Evolutionary conservation across 2,797 vertebrate species (phyloP), one percentile per base, ranked within the genome.

Genomic region (Scolopax rusticola): DNA sequence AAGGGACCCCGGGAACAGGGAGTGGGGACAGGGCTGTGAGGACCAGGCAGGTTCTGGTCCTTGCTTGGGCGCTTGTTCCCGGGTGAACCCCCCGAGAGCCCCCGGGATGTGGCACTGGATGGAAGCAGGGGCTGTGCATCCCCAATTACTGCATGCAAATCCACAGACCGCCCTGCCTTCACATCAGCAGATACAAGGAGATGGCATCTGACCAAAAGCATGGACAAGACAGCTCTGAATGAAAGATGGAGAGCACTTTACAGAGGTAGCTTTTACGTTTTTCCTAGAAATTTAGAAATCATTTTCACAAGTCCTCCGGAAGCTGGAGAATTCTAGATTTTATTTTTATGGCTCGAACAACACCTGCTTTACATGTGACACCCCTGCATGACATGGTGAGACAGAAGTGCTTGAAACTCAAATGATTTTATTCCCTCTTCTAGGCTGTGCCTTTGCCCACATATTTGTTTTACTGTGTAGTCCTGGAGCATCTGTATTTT

Each of bases 401-500:
- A 36, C 18, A 60, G 54, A 56, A 84, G 60, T 1, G 0, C 56
- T 2, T 21, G 41, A 50, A 48, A 28, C 36, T 23, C 16, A 2
- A 14, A 12, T 9, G 71, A 21, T 53, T 92, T 74, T 40, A 51
- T 1, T 56, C 28, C n/a, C n/a, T 48, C 60, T 51, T 20, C 82
- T 33, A 63, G 32, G 57, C 82, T 71, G 45, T 48, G 71, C 47
- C 60, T 74, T 77, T 53, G 70, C 68, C 56, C 56, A 48, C 8
- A 0, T 17, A 10, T 91, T 90, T 87, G 70, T 53, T 92, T 64
- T 32, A 64, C 59, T 70, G 40, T 5, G 30, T 4, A 53, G 25
- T 40, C 71, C 81, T 83, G 90, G 40, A 93, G 69, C 57, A 90
- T 59, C 74, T 96, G 61, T 53, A 71, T 36, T 94, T 95, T 40